A percentile compares a stretch with the other conserved stretches of the same genome.
These are phyloP conservation scores for Formica selysi DNA, from an alignment of 1,140 invertebrate genomes.

Conservation along the genomic window DNA sequence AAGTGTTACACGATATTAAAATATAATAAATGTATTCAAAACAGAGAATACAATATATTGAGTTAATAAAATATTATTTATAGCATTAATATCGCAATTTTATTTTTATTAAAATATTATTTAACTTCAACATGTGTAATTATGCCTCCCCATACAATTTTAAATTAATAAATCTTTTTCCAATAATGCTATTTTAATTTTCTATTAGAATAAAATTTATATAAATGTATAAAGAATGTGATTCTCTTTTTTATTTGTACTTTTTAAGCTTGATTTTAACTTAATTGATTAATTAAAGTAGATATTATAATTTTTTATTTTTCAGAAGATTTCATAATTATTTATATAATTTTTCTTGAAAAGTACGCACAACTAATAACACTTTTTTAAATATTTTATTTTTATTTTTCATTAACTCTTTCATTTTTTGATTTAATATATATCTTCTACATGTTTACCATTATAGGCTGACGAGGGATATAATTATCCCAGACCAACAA, in stretches of 20 bases:
- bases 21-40: background rate
- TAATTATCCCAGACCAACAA: conserved; percentile 81
- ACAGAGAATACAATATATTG: background rate
- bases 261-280: background rate
- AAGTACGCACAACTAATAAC: no score
- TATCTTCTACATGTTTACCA: background rate
- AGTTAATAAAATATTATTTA: background rate
- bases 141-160: no score
- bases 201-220: background rate
- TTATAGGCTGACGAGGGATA: conserved; percentile 83
- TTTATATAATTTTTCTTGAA: no score
- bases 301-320: background rate
- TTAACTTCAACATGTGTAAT: background rate
- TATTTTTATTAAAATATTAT: background rate
- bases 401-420: no score
- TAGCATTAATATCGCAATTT: background rate
- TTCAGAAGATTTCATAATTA: background rate
- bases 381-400: no score
- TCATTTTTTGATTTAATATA: no score
- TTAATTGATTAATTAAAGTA: no score
- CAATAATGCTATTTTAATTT: conserved; percentile 15
- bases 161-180: no score
- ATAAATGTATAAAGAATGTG: background rate
- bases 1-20: background rate
- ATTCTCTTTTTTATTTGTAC: background rate